Evolutionary conservation across 2,888 invertebrate genomes (phyloP).

Genomic region (Drosophila siamana): DNA sequence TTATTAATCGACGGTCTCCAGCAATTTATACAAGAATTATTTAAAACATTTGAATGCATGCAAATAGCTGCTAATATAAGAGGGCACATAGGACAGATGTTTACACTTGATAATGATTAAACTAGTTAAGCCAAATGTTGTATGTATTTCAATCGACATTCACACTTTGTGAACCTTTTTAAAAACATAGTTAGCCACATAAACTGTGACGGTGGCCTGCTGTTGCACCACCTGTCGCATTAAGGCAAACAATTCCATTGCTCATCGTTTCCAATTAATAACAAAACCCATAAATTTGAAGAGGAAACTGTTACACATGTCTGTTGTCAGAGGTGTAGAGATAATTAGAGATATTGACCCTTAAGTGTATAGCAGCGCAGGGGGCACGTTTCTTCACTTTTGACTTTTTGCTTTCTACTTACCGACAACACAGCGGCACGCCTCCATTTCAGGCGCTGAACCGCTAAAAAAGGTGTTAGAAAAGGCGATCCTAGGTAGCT

Average conservation of each 20-base stretch:
- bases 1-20: not conserved
- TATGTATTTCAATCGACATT: conserved; percentile 19
- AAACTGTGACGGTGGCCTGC: conserved; percentile 54
- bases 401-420: conserved; percentile 72
- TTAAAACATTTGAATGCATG: not conserved
- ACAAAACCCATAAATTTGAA: conserved; percentile 69
- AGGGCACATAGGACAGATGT: not conserved
- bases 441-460: conserved; percentile 60
- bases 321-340: conserved; percentile 75
- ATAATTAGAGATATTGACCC: conserved; percentile 72
- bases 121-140: conserved; percentile 3
- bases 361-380: conserved; percentile 44
- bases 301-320: conserved; percentile 62
- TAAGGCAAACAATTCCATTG: conserved; percentile 50
- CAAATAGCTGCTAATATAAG: not conserved
- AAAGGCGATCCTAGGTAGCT: conserved; percentile 59
- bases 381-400: conserved; percentile 66
- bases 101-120: conserved; percentile 13
- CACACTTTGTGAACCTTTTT: conserved; percentile 14
- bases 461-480: conserved; percentile 75
- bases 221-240: conserved; percentile 69
- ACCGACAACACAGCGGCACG: conserved; percentile 79
- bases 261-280: conserved; percentile 65
- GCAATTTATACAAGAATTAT: not conserved
- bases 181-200: conserved; percentile 12